phyloP scores from a whole-genome alignment of 2,888 invertebrate genomes.

The Podotricha telesiphe region DNA sequence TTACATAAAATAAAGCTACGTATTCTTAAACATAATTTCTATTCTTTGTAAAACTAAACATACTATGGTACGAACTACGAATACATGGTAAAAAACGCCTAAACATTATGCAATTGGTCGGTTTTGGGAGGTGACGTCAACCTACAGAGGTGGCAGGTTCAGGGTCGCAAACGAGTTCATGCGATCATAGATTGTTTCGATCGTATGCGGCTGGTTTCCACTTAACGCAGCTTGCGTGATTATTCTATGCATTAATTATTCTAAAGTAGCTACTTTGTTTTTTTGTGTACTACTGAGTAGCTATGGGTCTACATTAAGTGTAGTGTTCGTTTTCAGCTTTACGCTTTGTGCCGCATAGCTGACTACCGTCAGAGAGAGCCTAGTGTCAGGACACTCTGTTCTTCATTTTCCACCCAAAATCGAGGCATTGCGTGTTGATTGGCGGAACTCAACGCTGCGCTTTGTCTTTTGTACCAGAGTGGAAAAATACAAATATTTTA shows the following conservation, averaged over 20 bases:
- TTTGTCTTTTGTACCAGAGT: no score
- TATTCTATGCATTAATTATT: slow-evolving; percentile 21
- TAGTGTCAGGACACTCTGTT: no score
- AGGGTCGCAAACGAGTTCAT: slow-evolving; percentile 71
- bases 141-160: slow-evolving; percentile 58
- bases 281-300: neutral
- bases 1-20: neutral
- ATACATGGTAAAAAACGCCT: slow-evolving; percentile 44
- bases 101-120: slow-evolving; percentile 76
- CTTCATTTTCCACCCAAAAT: no score
- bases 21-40: slow-evolving; percentile 5
- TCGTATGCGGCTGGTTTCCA: slow-evolving; percentile 32
- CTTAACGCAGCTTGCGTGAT: slow-evolving; percentile 14
- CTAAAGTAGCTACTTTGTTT: slow-evolving; percentile 6
- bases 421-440: no score
- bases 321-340: neutral
- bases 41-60: slow-evolving; percentile 4
- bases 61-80: slow-evolving; percentile 2
- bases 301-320: neutral
- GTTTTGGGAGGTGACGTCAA: slow-evolving; percentile 68
- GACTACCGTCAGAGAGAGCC: no score
- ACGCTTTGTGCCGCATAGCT: no score
- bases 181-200: slow-evolving; percentile 47
- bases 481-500: no score
- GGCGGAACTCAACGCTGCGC: no score